phyloP scores from a whole-genome alignment of 2,797 vertebrate species.

The Sebastes minor region DNA sequence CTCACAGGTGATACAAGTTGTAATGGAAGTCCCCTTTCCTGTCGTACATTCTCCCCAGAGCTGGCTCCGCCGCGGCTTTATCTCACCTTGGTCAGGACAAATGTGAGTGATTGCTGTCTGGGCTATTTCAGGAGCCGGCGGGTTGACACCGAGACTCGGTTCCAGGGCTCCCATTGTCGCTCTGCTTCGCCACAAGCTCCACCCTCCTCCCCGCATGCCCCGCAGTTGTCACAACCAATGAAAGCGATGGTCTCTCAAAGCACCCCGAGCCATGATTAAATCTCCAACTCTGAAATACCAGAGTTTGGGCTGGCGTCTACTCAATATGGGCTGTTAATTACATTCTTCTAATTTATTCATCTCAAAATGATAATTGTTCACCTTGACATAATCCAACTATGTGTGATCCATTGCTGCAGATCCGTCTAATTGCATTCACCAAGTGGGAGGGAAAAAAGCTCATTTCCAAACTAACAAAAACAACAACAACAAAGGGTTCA shows the following conservation, averaged over 20 bases:
- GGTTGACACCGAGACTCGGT: conserved; percentile 21
- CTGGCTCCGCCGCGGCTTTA: conserved; percentile 18
- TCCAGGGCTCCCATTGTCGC: neutral
- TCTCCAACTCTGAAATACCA: conserved; percentile 64
- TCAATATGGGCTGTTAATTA: conserved; percentile 73
- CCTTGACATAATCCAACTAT: conserved; percentile 74
- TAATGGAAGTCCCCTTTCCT: conserved; percentile 59
- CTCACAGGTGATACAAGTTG: conserved; percentile 51
- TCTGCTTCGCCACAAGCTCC: neutral
- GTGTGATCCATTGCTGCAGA: conserved; percentile 64
- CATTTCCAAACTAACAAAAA: conserved; percentile 42
- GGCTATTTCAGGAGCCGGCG: conserved; percentile 47
- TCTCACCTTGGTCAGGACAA: conserved; percentile 57
- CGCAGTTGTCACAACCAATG: conserved; percentile 63
- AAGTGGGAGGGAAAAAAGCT: neutral
- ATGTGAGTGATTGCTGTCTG: conserved; percentile 63
- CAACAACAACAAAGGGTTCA: neutral
- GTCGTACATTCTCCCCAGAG: conserved; percentile 19
- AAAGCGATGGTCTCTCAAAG: conserved; percentile 59
- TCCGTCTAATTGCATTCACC: conserved; percentile 67
- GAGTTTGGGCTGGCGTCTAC: conserved; percentile 55
- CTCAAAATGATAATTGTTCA: conserved; percentile 80
- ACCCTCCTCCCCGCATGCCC: neutral
- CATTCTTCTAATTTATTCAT: conserved; percentile 79
- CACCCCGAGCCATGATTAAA: conserved; percentile 64